Evolutionary conservation across 2,888 invertebrate genomes (phyloP).

Genomic region (Caenorhabditis auriculariae): DNA sequence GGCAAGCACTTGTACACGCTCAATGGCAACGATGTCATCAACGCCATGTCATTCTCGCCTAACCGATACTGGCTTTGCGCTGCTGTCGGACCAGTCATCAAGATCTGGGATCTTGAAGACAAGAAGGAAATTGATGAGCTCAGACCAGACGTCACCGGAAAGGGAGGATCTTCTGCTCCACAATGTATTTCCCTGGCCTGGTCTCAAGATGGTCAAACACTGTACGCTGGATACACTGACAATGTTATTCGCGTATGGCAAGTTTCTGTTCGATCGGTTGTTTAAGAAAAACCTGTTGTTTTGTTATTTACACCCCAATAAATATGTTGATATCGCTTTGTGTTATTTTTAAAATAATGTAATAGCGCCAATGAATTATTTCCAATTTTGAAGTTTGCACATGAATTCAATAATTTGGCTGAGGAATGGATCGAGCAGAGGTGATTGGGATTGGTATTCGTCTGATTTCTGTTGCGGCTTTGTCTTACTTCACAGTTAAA

Average conservation of each 20-base stretch:
- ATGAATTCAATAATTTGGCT: not conserved
- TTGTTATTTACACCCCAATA: slow-evolving; percentile 23
- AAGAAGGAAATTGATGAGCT: slow-evolving; percentile 99
- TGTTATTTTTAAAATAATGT: too few relatives aligned
- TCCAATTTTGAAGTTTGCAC: too few relatives aligned
- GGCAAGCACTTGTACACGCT: slow-evolving; percentile 98
- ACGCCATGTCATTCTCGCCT: slow-evolving; percentile 96
- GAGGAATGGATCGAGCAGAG: slow-evolving; percentile 32
- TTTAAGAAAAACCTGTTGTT: slow-evolving; percentile 19
- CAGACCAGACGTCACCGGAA: slow-evolving; percentile 83
- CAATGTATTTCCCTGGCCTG: slow-evolving; percentile 88
- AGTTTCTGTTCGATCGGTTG: slow-evolving; percentile 69
- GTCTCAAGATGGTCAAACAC: slow-evolving; percentile 97
- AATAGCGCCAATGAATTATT: too few relatives aligned
- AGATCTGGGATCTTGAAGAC: slow-evolving; percentile 99
- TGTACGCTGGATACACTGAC: slow-evolving; percentile 92
- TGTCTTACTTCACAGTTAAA: slow-evolving; percentile 35
- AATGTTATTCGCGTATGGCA: slow-evolving; percentile 98
- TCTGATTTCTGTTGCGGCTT: slow-evolving; percentile 33
- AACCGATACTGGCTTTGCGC: slow-evolving; percentile 98
- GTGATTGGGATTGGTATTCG: slow-evolving; percentile 28
- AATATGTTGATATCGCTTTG: slow-evolving; percentile 33
- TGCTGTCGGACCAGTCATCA: slow-evolving; percentile 94
- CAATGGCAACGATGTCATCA: slow-evolving; percentile 97
- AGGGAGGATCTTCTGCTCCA: slow-evolving; percentile 70